Conservation (phyloP, 2,888 invertebrate genomes). For the Zygaena filipendulae region DNA sequence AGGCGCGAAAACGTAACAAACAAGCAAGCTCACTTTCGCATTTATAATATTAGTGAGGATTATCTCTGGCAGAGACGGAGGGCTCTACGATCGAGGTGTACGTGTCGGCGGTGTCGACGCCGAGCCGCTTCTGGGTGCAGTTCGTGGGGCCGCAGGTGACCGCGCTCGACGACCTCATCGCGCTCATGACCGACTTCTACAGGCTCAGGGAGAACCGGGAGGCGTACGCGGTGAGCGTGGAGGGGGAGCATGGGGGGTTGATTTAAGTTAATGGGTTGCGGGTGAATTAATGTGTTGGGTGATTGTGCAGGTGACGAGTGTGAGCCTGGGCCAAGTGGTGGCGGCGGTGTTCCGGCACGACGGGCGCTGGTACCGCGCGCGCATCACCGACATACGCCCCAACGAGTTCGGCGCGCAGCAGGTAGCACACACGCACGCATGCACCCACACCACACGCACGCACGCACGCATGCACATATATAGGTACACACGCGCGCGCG, state of each 20-base stretch:
- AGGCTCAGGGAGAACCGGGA: slow-evolving; percentile 71
- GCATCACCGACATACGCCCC: slow-evolving; percentile 73
- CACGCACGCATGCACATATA: too few species aligned
- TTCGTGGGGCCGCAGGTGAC: slow-evolving; percentile 78
- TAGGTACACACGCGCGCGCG: too few species aligned
- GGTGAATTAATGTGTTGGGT: too few species aligned
- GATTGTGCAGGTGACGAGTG: slow-evolving; percentile 66
- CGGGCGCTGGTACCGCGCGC: slow-evolving; percentile 81
- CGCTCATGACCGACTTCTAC: slow-evolving; percentile 87
- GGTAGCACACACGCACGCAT: slow-evolving; percentile 27
- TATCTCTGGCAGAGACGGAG: slow-evolving; percentile 35
- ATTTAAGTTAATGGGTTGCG: too few species aligned
- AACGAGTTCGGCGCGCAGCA: slow-evolving; percentile 72
- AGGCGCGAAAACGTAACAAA: too few species aligned
- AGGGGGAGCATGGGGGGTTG: too few species aligned
- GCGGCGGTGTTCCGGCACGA: slow-evolving; percentile 87
- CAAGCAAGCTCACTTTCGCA: too few species aligned
- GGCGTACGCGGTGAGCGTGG: slow-evolving; percentile 61
- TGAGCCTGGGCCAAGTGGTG: slow-evolving; percentile 81
- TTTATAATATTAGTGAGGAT: too few species aligned
- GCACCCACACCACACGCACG: too few species aligned
- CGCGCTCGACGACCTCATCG: slow-evolving; percentile 81
- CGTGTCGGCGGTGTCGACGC: slow-evolving; percentile 86
- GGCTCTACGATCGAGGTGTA: slow-evolving; percentile 83
- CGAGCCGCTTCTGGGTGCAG: slow-evolving; percentile 89